Conservation (phyloP, 2,797 vertebrate genomes). For the Danio kyathit region DNA sequence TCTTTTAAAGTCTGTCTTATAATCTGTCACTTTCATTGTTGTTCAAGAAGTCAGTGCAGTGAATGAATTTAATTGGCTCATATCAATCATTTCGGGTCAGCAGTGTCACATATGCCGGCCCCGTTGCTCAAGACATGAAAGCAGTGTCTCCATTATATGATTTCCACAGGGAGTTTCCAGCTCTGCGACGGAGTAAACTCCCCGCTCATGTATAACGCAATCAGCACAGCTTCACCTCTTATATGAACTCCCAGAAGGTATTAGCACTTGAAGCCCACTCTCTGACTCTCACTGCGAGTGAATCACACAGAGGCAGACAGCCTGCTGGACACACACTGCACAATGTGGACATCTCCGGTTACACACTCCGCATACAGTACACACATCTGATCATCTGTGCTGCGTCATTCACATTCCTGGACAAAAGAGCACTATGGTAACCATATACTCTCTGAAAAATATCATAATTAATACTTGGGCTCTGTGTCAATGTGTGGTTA, state of each 20-base stretch:
- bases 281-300: conserved; percentile 9
- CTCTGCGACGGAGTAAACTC: conserved; percentile 25
- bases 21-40: no score
- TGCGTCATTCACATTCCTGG: background rate
- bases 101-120: background rate
- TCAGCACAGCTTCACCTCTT: conserved; percentile 36
- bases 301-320: conserved; percentile 15
- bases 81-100: background rate
- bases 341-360: conserved; percentile 1
- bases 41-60: background rate
- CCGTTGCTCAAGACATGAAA: conserved; percentile 42
- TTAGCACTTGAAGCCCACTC: conserved; percentile 47
- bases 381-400: background rate
- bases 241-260: conserved; percentile 46
- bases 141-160: conserved; percentile 35
- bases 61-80: conserved; percentile 21
- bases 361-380: conserved; percentile 7
- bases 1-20: no score
- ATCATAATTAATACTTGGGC: no score
- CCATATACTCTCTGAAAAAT: no score
- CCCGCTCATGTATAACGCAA: conserved; percentile 37
- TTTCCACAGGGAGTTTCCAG: conserved; percentile 44
- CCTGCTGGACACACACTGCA: conserved; percentile 21
- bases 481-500: no score
- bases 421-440: background rate